phyloP scores from a whole-genome alignment of 2,113 vertebrate genomes.

The Agelaius tricolor region DNA sequence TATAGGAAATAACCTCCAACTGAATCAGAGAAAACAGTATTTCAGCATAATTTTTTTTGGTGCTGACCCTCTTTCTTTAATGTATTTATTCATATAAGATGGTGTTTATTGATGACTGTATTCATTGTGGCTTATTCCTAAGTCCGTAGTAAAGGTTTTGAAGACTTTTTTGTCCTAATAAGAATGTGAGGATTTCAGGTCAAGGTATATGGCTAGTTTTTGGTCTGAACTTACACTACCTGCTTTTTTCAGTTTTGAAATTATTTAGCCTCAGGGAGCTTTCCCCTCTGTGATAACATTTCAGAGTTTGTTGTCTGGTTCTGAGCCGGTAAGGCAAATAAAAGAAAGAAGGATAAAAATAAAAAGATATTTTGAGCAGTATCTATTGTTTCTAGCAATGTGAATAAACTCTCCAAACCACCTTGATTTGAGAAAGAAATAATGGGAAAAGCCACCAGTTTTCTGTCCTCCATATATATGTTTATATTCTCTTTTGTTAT shows the following conservation, averaged over 20 bases:
- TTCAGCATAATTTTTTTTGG: neutral
- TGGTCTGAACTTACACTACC: neutral
- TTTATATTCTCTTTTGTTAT: neutral
- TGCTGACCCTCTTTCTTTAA: neutral
- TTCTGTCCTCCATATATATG: neutral
- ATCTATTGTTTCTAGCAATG: neutral
- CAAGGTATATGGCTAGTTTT: neutral
- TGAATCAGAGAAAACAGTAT: neutral
- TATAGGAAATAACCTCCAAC: neutral
- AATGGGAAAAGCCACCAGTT: neutral
- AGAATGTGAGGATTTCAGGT: neutral
- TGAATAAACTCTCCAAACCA: neutral
- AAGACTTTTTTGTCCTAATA: neutral
- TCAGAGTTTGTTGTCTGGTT: neutral
- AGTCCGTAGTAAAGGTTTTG: neutral
- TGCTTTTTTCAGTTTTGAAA: neutral
- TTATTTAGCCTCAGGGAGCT: neutral
- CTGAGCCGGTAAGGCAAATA: neutral
- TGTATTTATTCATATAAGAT: neutral
- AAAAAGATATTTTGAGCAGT: neutral
- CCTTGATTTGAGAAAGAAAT: neutral
- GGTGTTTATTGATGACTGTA: neutral
- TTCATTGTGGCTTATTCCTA: neutral
- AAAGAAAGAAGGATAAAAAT: neutral
- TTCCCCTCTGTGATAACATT: neutral